Percentiles rank a stretch among this genome's conserved stretches.
phyloP scores from a whole-genome alignment of 1,140 invertebrate genomes.

The Venturia canescens region DNA sequence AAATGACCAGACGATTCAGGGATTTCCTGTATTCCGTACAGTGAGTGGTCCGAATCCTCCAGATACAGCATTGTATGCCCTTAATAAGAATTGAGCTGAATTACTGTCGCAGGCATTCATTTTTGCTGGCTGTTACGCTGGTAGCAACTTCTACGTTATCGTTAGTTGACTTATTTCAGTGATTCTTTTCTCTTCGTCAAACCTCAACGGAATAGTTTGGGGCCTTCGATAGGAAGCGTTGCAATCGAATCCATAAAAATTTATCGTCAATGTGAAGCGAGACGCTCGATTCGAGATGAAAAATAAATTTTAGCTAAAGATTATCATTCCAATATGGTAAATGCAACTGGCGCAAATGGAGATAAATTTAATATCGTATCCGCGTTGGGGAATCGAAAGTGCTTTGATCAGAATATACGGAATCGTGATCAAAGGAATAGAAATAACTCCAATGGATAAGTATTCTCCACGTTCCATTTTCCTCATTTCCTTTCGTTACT shows the following conservation, averaged over 20 bases:
- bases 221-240: no score
- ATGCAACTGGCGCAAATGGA: not conserved
- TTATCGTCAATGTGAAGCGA: not conserved
- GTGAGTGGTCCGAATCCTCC: no score
- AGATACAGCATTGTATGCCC: no score
- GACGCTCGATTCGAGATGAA: not conserved
- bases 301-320: not conserved
- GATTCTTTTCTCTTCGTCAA: no score
- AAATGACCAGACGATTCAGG: no score
- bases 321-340: not conserved
- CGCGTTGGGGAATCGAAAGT: not conserved
- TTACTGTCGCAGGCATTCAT: no score
- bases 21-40: no score
- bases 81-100: no score
- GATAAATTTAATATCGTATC: slow-evolving; percentile 13
- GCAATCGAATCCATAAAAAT: not conserved
- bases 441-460: slow-evolving; percentile 3
- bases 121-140: no score
- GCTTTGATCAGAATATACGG: not conserved
- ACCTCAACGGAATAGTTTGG: no score
- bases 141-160: no score
- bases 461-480: not conserved
- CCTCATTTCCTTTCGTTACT: not conserved
- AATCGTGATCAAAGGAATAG: slow-evolving; percentile 16
- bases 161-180: no score